Evolutionary conservation across 2,797 vertebrate species (phyloP).

Genomic region (Molothrus aeneus): DNA sequence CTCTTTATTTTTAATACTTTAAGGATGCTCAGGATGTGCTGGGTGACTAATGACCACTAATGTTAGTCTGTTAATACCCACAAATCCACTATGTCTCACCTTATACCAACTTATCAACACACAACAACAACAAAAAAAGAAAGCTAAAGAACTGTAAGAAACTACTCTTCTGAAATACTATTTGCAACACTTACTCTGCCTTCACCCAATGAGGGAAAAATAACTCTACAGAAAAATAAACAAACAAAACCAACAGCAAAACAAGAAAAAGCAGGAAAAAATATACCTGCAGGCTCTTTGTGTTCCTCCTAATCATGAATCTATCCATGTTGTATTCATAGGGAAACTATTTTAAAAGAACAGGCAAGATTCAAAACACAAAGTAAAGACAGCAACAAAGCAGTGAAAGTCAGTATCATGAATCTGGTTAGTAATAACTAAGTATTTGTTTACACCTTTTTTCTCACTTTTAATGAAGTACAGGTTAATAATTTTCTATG

Average conservation of each 20-base stretch:
- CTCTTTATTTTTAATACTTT: constrained; percentile 29
- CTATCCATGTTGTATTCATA: neutral
- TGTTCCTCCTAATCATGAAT: neutral
- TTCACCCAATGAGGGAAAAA: neutral
- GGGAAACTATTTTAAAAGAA: neutral
- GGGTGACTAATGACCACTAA: neutral
- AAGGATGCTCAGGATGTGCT: neutral
- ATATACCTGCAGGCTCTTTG: neutral
- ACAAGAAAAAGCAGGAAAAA: neutral
- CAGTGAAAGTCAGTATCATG: neutral
- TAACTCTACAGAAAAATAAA: neutral
- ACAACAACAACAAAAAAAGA: neutral
- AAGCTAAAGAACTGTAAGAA: neutral
- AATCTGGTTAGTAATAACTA: neutral
- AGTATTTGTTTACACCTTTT: neutral
- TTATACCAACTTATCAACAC: neutral
- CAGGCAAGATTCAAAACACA: neutral
- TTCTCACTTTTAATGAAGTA: neutral
- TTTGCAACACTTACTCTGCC: neutral
- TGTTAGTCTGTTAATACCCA: neutral
- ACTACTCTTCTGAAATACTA: neutral
- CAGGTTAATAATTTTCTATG: neutral
- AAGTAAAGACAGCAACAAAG: neutral
- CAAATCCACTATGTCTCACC: neutral
- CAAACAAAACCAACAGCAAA: neutral